phyloP scores from a whole-genome alignment of 2,113 vertebrate species.

The Anser brachyrhynchus region DNA sequence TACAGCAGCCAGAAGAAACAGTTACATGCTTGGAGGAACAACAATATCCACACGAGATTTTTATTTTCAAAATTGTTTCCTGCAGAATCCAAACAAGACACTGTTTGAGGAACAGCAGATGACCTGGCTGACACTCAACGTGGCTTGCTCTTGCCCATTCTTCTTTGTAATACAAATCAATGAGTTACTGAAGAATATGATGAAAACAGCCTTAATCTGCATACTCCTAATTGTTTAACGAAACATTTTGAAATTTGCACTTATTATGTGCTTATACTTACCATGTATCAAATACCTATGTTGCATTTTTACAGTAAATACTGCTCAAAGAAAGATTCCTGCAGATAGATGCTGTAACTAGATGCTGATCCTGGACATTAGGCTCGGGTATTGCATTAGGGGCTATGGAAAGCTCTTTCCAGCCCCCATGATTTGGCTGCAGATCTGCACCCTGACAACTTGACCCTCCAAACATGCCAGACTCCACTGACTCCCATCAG shows the following conservation, averaged over 20 bases:
- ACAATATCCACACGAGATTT: neutral
- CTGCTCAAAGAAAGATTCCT: neutral
- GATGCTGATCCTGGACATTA: neutral
- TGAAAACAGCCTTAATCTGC: neutral
- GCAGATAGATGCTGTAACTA: neutral
- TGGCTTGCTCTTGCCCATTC: neutral
- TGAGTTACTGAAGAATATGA: neutral
- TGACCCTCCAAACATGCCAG: neutral
- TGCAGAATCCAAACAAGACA: neutral
- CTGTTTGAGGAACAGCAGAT: neutral
- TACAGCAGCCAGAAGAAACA: neutral
- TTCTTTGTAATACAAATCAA: neutral
- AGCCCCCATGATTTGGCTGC: neutral
- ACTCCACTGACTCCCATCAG: neutral
- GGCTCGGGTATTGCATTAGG: neutral
- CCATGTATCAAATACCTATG: neutral
- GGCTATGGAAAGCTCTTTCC: neutral
- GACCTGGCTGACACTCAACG: neutral
- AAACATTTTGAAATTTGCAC: neutral
- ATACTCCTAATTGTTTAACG: neutral
- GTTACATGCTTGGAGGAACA: neutral
- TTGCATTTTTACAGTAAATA: neutral
- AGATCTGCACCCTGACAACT: neutral
- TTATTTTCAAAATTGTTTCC: neutral
- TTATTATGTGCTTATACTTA: neutral